Conservation (phyloP, 2,797 vertebrate species). For the Catostomus latipinnis region DNA sequence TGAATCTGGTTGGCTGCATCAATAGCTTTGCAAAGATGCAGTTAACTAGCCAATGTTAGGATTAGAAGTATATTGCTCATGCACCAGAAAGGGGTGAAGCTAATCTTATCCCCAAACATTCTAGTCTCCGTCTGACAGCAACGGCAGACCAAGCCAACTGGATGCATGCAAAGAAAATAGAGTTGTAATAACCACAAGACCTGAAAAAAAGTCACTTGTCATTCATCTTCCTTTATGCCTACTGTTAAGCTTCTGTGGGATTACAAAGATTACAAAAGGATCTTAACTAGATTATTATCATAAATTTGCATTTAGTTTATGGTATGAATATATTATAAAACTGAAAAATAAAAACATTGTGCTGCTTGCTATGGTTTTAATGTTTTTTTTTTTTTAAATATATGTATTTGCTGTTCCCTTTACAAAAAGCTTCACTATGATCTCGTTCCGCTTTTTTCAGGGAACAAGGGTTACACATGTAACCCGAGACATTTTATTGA, state of each 20-base stretch:
- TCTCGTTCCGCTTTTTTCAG: no score
- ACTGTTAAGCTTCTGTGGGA: slow-evolving; percentile 24
- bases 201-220: slow-evolving; percentile 1
- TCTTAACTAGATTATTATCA: slow-evolving; percentile 7
- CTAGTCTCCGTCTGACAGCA: slow-evolving; percentile 22
- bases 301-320: not conserved
- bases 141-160: slow-evolving; percentile 1
- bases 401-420: no score
- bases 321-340: not conserved
- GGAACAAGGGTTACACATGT: no score
- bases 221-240: not conserved
- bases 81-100: slow-evolving; percentile 2
- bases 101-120: slow-evolving; percentile 36
- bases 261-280: not conserved
- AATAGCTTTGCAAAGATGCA: not conserved
- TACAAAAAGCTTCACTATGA: no score
- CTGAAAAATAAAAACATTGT: no score
- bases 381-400: no score
- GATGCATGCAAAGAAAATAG: not conserved
- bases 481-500: no score
- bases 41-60: slow-evolving; percentile 17
- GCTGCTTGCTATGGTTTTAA: not conserved
- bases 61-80: slow-evolving; percentile 16
- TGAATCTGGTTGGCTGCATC: not conserved
- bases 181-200: slow-evolving; percentile 29